Conservation (phyloP, 2,113 vertebrate genomes). For the Paramormyrops kingsleyae region DNA sequence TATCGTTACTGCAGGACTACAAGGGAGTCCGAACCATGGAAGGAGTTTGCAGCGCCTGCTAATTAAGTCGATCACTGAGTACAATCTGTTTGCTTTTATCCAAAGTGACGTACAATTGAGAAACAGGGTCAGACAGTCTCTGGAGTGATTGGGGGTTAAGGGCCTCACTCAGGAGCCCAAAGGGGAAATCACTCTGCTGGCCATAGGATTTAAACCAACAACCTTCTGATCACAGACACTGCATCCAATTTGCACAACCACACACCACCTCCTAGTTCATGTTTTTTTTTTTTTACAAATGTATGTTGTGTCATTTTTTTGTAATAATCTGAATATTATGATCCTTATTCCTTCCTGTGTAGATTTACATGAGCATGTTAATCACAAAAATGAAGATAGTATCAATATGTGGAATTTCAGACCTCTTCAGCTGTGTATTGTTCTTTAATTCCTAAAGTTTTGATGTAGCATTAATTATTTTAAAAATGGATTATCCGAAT, state of each 20-base stretch:
- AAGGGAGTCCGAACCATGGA: no score
- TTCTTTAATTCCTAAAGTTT: not conserved
- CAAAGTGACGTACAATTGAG: no score
- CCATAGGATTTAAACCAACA: not conserved
- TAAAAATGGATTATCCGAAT: not conserved
- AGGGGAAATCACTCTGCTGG: not conserved
- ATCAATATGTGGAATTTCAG: not conserved
- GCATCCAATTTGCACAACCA: not conserved
- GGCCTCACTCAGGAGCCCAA: not conserved
- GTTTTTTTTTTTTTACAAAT: not conserved
- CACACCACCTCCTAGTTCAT: not conserved
- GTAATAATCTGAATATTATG: not conserved
- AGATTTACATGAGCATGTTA: not conserved
- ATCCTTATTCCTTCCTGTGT: not conserved
- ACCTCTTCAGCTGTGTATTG: not conserved
- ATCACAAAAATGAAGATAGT: not conserved
- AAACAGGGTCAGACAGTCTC: no score
- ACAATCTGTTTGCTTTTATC: no score
- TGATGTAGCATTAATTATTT: not conserved
- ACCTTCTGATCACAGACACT: not conserved
- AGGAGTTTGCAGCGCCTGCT: no score
- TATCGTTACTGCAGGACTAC: no score
- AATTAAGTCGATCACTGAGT: no score
- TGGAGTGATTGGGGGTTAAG: not conserved
- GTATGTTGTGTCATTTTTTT: not conserved